Evolutionary conservation across 2,888 invertebrate genomes (phyloP), one percentile per base, ranked within the genome.

Genomic region (Odiellus spinosus): DNA sequence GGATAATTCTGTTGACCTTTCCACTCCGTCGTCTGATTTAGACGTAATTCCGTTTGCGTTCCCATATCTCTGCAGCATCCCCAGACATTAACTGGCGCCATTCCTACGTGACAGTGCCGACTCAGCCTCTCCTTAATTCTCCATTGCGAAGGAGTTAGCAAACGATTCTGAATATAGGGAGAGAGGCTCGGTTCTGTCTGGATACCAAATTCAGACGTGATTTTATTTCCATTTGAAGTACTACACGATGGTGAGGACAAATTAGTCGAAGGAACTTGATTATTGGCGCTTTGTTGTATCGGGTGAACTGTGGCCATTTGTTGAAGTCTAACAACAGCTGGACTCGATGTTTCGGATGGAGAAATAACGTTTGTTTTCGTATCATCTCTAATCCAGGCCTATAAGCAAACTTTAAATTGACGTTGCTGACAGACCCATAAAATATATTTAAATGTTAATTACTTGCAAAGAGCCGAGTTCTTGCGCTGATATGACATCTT

Each of bases 121-220:
- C 6, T 17, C 15, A 17, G 17, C 17, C 33, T 33, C 17, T 15
- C 34, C 14, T 43, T 17, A 12, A 48, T 50, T 5, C 63, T 47
- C 45, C 53, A 75, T 52, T 71, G 69, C 55, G 73, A 74, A 1
- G 76, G 76, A 0, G 76, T 76, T 45, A 76, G 63, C 10, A 76
- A 61, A 41, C 75, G 61, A 48, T 63, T 59, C 44, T 60, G 61
- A 39, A 52, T 55, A 55, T 63, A 65, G 2, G 59, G 57, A 17
- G 39, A 46, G 42, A 32, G 39, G 14, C 36, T 44, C 2, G 20
- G 20, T 19, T 36, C 19, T 20, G 42, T 20, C 32, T 46, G 42
- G 15, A 42, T 35, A 8, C 34, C 12, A 19, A 21, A 35, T 42
- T 42, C 41, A 11, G n/a, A 14, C 14, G 32, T 20, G 15, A 38